Evolutionary conservation across 2,888 invertebrate genomes (phyloP).

Genomic region (Parnassius smintheus): DNA sequence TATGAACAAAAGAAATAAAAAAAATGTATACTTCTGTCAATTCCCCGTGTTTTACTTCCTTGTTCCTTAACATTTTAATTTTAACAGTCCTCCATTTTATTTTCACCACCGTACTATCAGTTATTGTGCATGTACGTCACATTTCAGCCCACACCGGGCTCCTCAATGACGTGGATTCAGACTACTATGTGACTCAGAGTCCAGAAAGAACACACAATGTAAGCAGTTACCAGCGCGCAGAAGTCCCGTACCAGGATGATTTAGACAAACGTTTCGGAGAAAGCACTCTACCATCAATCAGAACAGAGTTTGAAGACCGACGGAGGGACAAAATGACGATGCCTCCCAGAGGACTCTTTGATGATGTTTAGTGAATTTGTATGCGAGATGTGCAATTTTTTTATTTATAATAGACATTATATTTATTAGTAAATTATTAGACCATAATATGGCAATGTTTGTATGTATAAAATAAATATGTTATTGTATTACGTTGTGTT

Average conservation of each 20-base stretch:
- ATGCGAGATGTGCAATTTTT: constrained; percentile 22
- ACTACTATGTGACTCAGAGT: constrained; percentile 83
- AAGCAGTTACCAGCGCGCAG: constrained; percentile 51
- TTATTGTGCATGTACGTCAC: constrained; percentile 75
- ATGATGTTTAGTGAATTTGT: constrained; percentile 83
- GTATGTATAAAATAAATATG: not conserved
- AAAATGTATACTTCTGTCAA: too few species aligned
- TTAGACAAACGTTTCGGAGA: constrained; percentile 85
- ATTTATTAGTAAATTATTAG: not conserved
- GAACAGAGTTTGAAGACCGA: constrained; percentile 53
- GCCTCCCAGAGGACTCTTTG: constrained; percentile 90
- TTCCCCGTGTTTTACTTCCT: not conserved
- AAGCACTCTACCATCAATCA: constrained; percentile 75
- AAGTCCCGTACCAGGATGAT: constrained; percentile 69
- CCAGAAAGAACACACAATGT: constrained; percentile 51
- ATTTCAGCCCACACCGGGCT: constrained; percentile 88
- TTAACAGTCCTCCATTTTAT: constrained; percentile 7
- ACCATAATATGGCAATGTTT: not conserved
- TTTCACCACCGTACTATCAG: constrained; percentile 40
- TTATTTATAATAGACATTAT: constrained; percentile 16
- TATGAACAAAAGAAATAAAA: too few species aligned
- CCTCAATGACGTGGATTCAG: constrained; percentile 88
- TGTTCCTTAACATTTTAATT: not conserved
- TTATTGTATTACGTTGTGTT: too few species aligned
- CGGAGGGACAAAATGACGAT: constrained; percentile 80